Evolutionary conservation across 2,113 vertebrate genomes (phyloP), one percentile per base, ranked within the genome.

Genomic region (Chloroceryle aenea): DNA sequence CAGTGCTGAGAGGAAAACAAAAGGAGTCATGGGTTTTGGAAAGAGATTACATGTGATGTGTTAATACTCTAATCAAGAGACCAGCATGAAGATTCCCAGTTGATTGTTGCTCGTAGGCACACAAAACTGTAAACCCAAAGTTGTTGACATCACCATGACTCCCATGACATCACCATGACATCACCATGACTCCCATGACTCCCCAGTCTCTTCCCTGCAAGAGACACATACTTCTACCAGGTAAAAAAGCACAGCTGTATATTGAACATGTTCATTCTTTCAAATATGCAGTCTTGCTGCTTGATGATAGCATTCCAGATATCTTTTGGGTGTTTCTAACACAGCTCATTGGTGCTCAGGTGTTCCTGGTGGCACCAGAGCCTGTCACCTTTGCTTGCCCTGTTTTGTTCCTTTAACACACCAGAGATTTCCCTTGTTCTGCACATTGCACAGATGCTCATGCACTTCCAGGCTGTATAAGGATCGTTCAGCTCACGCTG

Each of bases 401-500:
- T 26, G 12, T 36, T 90, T 77, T 68, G 7, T 64, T 89, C 42
- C 55, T 87, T 85, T 77, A 69, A 50, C 36, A 69, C 45, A 45
- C 52, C 42, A 55, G 61, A 76, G 52, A 59, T 73, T 69, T 93
- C 81, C 89, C 75, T 72, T 77, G 58, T 87, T 40, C 38, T 97
- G 90, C 3, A 0, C 59, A 73, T 66, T 74, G 64, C 40, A 75
- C n/a, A 77, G 93, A 87, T 85, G 68, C 91, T 85, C 18, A 0
- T 86, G 82, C 69, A 95, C 89, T 94, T 96, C 81, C 96, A 95
- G 69, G 76, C 94, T 96, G 90, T 95, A 92, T 86, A 96, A 94
- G 88, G 95, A 97, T 97, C 97, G 90, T 78, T 96, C 80, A 81
- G 89, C 91, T 97, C 96, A 95, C 89, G 87, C 62, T 96, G 96